These are phyloP conservation scores for Riparia riparia DNA, from an alignment of 2,113 vertebrate species.

Conservation along the genomic window DNA sequence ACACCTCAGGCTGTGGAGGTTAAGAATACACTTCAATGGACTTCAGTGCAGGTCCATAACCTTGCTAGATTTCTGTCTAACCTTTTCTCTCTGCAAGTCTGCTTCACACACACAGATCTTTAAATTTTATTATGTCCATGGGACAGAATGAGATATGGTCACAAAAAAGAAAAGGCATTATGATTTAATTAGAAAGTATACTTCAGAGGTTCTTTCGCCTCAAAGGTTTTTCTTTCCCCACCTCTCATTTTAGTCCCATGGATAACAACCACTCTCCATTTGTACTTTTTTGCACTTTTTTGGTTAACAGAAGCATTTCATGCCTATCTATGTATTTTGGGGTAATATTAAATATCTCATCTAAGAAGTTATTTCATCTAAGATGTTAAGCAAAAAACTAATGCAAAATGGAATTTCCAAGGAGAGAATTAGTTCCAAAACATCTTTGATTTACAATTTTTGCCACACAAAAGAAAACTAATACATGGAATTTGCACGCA, in stretches of 20 bases:
- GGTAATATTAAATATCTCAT: background rate
- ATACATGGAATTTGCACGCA: background rate
- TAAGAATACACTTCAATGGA: background rate
- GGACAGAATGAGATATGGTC: background rate
- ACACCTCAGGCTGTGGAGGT: background rate
- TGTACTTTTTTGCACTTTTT: background rate
- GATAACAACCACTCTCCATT: background rate
- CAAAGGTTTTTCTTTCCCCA: background rate
- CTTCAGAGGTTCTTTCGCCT: background rate
- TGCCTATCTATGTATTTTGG: background rate
- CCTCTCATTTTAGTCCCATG: background rate
- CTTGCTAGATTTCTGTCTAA: background rate
- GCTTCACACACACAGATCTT: background rate
- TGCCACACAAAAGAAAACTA: background rate
- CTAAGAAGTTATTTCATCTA: background rate
- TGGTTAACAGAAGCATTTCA: background rate
- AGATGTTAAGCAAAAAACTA: background rate
- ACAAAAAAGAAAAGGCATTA: background rate
- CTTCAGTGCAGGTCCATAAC: background rate
- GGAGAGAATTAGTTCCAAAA: background rate
- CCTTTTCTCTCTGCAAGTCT: accelerated
- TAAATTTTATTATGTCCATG: background rate
- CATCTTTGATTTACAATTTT: background rate
- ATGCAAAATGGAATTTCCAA: background rate
- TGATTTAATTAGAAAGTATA: background rate